These are phyloP conservation scores for Tuberolachnus salignus DNA, from an alignment of 2,888 invertebrate species.

Conservation along the genomic window DNA sequence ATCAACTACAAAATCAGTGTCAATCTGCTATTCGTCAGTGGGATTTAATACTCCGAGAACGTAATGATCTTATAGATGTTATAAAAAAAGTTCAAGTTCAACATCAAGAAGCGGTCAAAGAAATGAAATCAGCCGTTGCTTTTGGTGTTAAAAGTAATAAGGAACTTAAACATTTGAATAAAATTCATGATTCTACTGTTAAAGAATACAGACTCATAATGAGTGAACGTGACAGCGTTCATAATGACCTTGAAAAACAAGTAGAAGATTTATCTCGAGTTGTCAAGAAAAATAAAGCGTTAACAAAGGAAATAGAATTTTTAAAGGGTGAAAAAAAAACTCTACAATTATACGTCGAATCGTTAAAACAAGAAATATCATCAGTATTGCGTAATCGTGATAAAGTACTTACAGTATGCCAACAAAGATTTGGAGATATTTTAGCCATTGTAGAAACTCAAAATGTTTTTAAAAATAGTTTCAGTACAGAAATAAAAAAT, in stretches of 20 bases:
- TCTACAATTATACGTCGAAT: conserved; percentile 74
- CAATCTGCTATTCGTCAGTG: conserved; percentile 80
- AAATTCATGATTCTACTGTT: conserved; percentile 88
- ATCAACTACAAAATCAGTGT: conserved; percentile 85
- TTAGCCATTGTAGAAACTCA: conserved; percentile 67
- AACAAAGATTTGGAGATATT: conserved; percentile 70
- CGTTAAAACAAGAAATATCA: conserved; percentile 81
- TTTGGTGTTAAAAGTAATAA: conserved; percentile 76
- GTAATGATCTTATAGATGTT: conserved; percentile 79
- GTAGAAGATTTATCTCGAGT: conserved; percentile 88
- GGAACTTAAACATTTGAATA: conserved; percentile 84
- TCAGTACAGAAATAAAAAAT: conserved; percentile 63
- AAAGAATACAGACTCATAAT: conserved; percentile 78
- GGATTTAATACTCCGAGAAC: conserved; percentile 75
- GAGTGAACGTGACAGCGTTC: conserved; percentile 86
- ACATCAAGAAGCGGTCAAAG: conserved; percentile 79
- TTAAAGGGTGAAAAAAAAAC: conserved; percentile 67
- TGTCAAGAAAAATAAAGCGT: conserved; percentile 74
- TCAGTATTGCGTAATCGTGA: conserved; percentile 83
- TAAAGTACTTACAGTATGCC: conserved; percentile 78
- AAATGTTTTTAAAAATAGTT: conserved; percentile 65
- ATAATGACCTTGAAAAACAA: conserved; percentile 95
- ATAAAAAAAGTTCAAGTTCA: conserved; percentile 76
- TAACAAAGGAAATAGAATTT: conserved; percentile 75
- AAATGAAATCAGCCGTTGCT: conserved; percentile 77